These are phyloP conservation scores for Ictalurus furcatus DNA, from an alignment of 2,113 vertebrate species.

Conservation along the genomic window DNA sequence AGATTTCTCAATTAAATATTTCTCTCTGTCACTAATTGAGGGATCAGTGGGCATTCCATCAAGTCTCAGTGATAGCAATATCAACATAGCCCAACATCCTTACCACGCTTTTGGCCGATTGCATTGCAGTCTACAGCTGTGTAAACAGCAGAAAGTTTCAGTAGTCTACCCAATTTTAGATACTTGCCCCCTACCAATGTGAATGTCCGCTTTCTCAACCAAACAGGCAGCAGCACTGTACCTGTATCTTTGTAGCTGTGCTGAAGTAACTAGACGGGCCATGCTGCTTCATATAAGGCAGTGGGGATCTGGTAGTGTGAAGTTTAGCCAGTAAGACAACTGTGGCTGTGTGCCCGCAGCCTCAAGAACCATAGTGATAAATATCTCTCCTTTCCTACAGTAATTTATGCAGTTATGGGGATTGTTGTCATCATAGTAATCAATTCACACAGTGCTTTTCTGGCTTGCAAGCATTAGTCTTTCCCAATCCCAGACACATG, in stretches of 20 bases:
- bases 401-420: constrained; percentile 57
- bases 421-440: constrained; percentile 54
- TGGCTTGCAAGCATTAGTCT: constrained; percentile 39
- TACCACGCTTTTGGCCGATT: constrained; percentile 37
- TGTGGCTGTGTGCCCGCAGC: constrained; percentile 35
- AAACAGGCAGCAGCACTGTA: constrained; percentile 20
- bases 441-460: constrained; percentile 49
- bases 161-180: constrained; percentile 45
- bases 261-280: constrained; percentile 28
- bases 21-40: constrained; percentile 44
- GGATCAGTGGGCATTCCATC: constrained; percentile 39
- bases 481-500: constrained; percentile 32
- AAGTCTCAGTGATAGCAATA: constrained; percentile 50
- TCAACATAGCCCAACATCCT: constrained; percentile 45
- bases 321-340: constrained; percentile 29
- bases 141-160: constrained; percentile 45
- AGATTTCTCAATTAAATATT: constrained; percentile 46
- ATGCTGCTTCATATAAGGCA: constrained; percentile 23
- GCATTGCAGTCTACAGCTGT: constrained; percentile 47
- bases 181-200: constrained; percentile 34
- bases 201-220: constrained; percentile 30
- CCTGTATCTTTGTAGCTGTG: constrained; percentile 41
- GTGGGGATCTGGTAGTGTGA: constrained; percentile 19
- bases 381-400: constrained; percentile 47
- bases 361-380: constrained; percentile 34